Conservation (phyloP, 1,140 invertebrate genomes). For the Triops longicaudatus region DNA sequence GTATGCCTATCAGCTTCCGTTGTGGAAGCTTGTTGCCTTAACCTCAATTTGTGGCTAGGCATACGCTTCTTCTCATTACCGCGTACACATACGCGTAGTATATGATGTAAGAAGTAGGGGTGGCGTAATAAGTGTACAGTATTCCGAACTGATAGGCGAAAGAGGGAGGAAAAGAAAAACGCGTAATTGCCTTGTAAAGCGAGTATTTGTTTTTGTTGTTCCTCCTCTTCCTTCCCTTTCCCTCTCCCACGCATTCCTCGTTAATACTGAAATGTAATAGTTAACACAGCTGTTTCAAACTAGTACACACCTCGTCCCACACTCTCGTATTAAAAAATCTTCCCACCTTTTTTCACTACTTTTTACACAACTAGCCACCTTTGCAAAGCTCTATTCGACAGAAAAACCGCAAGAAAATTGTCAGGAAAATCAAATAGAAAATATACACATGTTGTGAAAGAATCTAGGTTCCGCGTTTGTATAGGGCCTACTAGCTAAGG, state of each 20-base stretch:
- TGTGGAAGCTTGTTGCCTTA: not conserved
- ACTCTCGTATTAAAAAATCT: not conserved
- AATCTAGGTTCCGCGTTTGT: too few species aligned
- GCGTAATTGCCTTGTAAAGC: not conserved
- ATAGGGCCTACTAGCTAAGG: too few species aligned
- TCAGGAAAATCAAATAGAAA: too few species aligned
- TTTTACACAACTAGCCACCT: too few species aligned
- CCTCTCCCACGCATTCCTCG: too few species aligned
- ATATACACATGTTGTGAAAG: too few species aligned
- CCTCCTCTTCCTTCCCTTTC: too few species aligned
- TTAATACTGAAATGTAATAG: not conserved
- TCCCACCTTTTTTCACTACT: too few species aligned
- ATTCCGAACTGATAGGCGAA: not conserved
- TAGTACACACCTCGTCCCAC: not conserved
- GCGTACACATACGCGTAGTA: not conserved
- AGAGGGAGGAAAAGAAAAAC: not conserved
- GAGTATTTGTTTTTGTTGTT: not conserved
- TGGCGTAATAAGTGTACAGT: too few species aligned
- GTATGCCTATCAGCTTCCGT: not conserved
- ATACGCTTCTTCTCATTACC: slow-evolving; percentile 4
- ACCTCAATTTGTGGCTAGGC: slow-evolving; percentile 5
- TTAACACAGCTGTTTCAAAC: not conserved
- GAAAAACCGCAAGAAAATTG: too few species aligned
- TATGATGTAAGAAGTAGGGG: too few species aligned
- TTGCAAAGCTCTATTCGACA: too few species aligned